Evolutionary conservation across 2,797 vertebrate species (phyloP).

Genomic region (Chiloscyllium punctatum): DNA sequence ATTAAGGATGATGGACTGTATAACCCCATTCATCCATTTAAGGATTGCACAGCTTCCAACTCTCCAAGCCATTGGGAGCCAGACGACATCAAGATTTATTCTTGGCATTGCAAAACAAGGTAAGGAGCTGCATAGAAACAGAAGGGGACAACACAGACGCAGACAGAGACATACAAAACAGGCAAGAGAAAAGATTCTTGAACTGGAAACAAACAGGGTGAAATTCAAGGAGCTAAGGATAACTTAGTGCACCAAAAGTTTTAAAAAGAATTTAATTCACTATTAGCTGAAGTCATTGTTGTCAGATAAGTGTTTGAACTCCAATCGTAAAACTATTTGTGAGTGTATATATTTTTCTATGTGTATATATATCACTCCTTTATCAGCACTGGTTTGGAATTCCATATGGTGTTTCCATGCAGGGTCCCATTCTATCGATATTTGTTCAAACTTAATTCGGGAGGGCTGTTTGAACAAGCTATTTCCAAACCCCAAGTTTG

Average conservation of each 20-base stretch:
- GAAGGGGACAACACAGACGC: not conserved
- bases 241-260: no score
- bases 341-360: no score
- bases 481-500: not conserved
- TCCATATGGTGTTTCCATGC: not conserved
- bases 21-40: no score
- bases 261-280: no score
- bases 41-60: not conserved
- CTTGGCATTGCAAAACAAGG: not conserved
- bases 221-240: no score
- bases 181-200: not conserved
- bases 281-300: no score
- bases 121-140: not conserved
- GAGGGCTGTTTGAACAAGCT: not conserved
- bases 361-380: no score
- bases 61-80: not conserved
- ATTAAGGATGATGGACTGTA: not conserved
- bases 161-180: not conserved
- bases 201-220: no score
- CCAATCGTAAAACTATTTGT: no score
- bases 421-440: not conserved
- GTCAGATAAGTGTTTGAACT: no score
- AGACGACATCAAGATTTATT: not conserved
- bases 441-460: not conserved
- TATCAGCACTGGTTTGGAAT: no score